Evolutionary conservation across 2,113 vertebrate species (phyloP), one percentile per base, ranked within the genome.

Genomic region (Prietella phreatophila): DNA sequence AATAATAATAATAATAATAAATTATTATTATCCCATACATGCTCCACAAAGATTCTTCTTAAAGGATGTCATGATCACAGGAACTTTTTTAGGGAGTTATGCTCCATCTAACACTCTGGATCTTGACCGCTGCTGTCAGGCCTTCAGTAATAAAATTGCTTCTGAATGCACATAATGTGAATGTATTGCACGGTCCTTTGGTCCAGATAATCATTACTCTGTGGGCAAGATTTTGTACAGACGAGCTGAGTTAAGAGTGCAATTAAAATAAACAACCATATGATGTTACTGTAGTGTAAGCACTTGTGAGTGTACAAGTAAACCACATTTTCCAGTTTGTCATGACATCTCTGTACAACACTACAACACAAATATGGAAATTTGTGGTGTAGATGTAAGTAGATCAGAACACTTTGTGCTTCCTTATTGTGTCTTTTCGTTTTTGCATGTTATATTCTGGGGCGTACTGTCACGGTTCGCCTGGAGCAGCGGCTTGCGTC

Each of bases 341-440:
- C 42, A 53, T 78, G 25, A 27, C 1, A 25, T n/a, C 22, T n/a
- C 10, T 78, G 71, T 75, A 42, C 20, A 50, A 14, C 22, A 76
- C 1, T 47, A 78, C 14, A 78, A 78, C 13, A 78, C 42, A 78
- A 15, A 78, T 6, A 50, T n/a, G 22, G 75, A 50, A 50, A 78
- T 75, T 25, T 78, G 75, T 78, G 75, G 75, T 50, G 4, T 15
- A 78, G 42, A 53, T 78, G 75, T 78, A 78, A 42, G 75, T 15
- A n/a, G 75, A 78, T 78, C 73, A 50, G 39, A 50, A 50, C 14
- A 14, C 71, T 9, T 1, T 27, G 39, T 42, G 71, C 36, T 42
- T 25, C 19, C 71, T 75, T 75, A 42, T 75, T 1, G 13, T 47
- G 73, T 39, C 33, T 19, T 75, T 10, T 75, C 0, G 13, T 75